These are phyloP conservation scores for Lordiphosa stackelbergi DNA, from an alignment of 1,140 invertebrate genomes.

Conservation along the genomic window DNA sequence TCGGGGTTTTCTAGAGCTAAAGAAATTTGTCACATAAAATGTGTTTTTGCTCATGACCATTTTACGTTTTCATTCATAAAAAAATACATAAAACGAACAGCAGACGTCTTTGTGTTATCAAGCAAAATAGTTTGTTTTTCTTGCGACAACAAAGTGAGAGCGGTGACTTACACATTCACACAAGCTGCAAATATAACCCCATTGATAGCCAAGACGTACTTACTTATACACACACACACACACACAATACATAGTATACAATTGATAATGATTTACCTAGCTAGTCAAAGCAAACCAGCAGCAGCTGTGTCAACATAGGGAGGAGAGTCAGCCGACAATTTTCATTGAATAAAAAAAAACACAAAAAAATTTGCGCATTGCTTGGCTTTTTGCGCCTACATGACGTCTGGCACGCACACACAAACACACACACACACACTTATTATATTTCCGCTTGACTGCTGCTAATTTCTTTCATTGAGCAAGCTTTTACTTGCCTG, in stretches of 20 bases:
- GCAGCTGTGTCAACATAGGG: constrained; percentile 60
- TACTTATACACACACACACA: constrained; percentile 23
- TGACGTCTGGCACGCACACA: constrained; percentile 27
- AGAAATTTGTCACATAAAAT: constrained; percentile 5
- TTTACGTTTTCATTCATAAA: constrained; percentile 61
- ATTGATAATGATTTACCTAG: constrained; percentile 6
- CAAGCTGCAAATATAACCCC: constrained; percentile 42
- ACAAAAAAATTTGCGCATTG: constrained; percentile 40
- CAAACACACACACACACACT: constrained; percentile 27
- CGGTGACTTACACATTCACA: constrained; percentile 31
- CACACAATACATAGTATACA: constrained; percentile 4
- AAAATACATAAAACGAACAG: constrained; percentile 10
- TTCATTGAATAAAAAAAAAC: constrained; percentile 24
- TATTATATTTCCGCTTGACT: constrained; percentile 69
- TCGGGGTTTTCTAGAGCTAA: background rate
- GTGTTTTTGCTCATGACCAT: constrained; percentile 17
- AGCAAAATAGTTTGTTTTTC: constrained; percentile 24
- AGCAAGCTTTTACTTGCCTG: constrained; percentile 40
- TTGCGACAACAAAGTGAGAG: constrained; percentile 38
- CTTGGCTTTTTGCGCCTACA: constrained; percentile 31
- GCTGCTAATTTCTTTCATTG: constrained; percentile 53
- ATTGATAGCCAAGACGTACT: constrained; percentile 51
- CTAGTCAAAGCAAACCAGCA: background rate
- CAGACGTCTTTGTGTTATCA: constrained; percentile 51
- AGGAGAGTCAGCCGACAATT: background rate